These are phyloP conservation scores for Protaetia brevitarsis DNA, from an alignment of 1,140 invertebrate species.

Conservation along the genomic window DNA sequence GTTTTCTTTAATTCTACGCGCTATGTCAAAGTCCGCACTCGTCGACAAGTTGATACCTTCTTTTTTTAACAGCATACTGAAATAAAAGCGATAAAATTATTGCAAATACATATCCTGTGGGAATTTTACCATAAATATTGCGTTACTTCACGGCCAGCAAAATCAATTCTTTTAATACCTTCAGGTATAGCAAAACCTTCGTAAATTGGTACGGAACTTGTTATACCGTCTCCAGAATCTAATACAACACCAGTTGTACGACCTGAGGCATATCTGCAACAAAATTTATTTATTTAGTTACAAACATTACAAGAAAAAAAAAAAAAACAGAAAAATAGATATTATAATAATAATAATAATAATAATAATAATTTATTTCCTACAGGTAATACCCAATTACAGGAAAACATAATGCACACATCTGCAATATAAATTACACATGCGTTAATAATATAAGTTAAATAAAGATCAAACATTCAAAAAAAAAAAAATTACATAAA, in stretches of 20 bases:
- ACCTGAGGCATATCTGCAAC: conserved; percentile 86
- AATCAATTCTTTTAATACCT: conserved; percentile 96
- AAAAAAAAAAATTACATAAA: too few species aligned
- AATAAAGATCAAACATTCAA: too few species aligned
- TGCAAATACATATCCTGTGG: background rate
- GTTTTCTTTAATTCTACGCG: conserved; percentile 93
- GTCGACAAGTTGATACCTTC: conserved; percentile 96
- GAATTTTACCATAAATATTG: conserved; percentile 72
- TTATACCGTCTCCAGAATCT: conserved; percentile 97
- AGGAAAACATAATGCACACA: too few species aligned
- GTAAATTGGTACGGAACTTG: conserved; percentile 98
- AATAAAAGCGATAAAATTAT: too few species aligned
- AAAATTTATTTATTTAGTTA: background rate
- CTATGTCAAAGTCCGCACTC: conserved; percentile 97
- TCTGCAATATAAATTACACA: too few species aligned
- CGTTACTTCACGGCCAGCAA: conserved; percentile 97
- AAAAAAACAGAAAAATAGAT: too few species aligned
- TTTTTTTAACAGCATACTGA: conserved; percentile 81
- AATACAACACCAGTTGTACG: conserved; percentile 96
- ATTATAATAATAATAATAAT: too few species aligned
- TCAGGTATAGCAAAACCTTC: conserved; percentile 99
- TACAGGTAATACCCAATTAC: too few species aligned
- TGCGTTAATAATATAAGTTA: too few species aligned
- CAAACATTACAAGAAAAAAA: background rate
- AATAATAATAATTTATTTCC: too few species aligned